Conservation (phyloP, 30 jellyfish, hydroid and myxozoan genomes). For the Calvadosia cruxmelitensis region DNA sequence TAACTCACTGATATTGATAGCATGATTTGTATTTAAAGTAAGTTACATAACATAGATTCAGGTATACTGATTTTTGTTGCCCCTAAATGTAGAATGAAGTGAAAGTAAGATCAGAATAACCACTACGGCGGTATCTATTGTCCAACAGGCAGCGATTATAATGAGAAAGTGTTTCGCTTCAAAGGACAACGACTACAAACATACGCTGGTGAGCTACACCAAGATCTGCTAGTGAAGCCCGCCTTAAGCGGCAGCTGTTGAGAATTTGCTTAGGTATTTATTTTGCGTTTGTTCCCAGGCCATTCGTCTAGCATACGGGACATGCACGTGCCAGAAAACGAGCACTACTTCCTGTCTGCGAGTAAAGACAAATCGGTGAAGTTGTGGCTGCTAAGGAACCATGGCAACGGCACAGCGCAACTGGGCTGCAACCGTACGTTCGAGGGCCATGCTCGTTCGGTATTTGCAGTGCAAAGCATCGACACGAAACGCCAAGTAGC, state of each 20-base stretch:
- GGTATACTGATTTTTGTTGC: too few relatives aligned
- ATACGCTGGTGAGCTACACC: constrained; percentile 56
- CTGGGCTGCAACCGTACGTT: constrained; percentile 56
- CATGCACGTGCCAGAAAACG: constrained; percentile 70
- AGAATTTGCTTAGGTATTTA: too few relatives aligned
- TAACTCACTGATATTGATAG: too few relatives aligned
- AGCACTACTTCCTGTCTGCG: constrained; percentile 84
- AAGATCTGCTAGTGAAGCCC: background rate
- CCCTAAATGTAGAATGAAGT: too few relatives aligned
- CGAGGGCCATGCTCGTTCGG: constrained; percentile 49
- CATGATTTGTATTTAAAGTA: too few relatives aligned
- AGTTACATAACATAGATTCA: too few relatives aligned
- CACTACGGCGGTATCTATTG: too few relatives aligned
- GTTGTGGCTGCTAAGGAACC: constrained; percentile 78
- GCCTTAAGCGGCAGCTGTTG: too few relatives aligned
- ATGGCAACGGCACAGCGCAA: constrained; percentile 91
- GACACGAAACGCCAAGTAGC: constrained; percentile 54
- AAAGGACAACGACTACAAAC: constrained; percentile 55
- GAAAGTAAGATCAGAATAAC: too few relatives aligned
- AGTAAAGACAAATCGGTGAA: constrained; percentile 88
- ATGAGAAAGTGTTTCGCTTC: constrained; percentile 10
- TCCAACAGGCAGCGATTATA: background rate
- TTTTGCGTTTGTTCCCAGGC: constrained; percentile 23
- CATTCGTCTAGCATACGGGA: constrained; percentile 79
- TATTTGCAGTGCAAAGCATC: constrained; percentile 75